phyloP scores from a whole-genome alignment of 1,140 invertebrate genomes.

The Polyergus mexicanus region DNA sequence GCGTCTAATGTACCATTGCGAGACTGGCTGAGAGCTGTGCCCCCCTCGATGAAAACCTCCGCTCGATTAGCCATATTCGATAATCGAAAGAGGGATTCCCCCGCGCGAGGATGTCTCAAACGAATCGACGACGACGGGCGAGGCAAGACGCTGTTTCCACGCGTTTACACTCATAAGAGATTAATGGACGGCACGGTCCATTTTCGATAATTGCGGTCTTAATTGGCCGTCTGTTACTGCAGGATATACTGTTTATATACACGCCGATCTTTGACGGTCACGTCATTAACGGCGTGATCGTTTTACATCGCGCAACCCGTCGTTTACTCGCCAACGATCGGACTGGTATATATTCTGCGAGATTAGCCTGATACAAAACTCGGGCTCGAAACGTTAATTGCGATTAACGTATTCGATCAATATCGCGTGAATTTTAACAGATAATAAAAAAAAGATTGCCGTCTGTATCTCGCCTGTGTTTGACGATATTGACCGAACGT shows the following conservation, averaged over 20 bases:
- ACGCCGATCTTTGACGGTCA: constrained; percentile 29
- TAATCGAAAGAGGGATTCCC: constrained; percentile 47
- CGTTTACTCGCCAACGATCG: constrained; percentile 25
- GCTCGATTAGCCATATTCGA: constrained; percentile 47
- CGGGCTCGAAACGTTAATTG: constrained; percentile 1
- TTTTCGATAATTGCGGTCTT: constrained; percentile 60
- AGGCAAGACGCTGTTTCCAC: constrained; percentile 49
- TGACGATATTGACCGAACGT: not conserved
- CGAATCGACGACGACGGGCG: constrained; percentile 22
- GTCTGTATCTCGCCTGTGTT: not conserved
- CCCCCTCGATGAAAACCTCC: constrained; percentile 32
- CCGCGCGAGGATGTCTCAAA: constrained; percentile 24
- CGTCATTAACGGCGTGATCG: constrained; percentile 45
- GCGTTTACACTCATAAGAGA: constrained; percentile 11
- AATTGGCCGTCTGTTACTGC: constrained; percentile 49
- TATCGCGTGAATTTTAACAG: not conserved
- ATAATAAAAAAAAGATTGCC: constrained; percentile 13
- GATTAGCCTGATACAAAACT: not conserved
- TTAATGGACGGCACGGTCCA: constrained; percentile 44
- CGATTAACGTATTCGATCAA: constrained; percentile 42
- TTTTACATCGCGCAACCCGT: constrained; percentile 24
- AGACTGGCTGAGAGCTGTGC: constrained; percentile 30
- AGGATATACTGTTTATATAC: constrained; percentile 64
- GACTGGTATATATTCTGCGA: constrained; percentile 3
- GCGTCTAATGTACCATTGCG: constrained; percentile 52